Evolutionary conservation across 2,888 invertebrate species (phyloP).

Genomic region (Anodontia alba): DNA sequence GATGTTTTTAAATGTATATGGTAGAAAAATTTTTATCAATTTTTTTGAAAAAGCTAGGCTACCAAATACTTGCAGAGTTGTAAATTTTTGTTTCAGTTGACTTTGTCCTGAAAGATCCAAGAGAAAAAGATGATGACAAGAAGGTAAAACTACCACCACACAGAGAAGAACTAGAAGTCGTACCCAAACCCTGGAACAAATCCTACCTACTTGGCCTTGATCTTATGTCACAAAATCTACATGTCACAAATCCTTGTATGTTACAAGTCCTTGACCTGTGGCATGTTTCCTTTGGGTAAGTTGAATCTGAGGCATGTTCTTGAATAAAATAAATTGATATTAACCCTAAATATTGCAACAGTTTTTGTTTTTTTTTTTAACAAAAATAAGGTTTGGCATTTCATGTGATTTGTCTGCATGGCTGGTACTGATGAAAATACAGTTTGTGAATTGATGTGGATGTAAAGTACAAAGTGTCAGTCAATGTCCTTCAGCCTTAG

Average conservation of each 20-base stretch:
- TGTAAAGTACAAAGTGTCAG: too few species aligned
- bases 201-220: constrained; percentile 86
- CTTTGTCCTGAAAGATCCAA: constrained; percentile 93
- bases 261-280: constrained; percentile 92
- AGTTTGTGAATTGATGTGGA: too few species aligned
- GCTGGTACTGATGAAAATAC: too few species aligned
- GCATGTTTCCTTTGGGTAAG: constrained; percentile 91
- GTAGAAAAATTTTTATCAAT: too few species aligned
- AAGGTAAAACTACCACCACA: constrained; percentile 81
- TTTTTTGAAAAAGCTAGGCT: too few species aligned
- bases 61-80: too few species aligned
- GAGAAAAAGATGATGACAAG: constrained; percentile 83
- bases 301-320: constrained; percentile 11
- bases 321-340: not conserved
- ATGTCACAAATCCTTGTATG: constrained; percentile 93
- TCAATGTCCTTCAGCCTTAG: too few species aligned
- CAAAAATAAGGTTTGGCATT: too few species aligned
- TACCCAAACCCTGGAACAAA: constrained; percentile 89
- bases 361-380: too few species aligned
- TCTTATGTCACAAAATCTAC: constrained; percentile 88
- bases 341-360: too few species aligned
- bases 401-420: too few species aligned
- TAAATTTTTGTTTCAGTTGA: constrained; percentile 89
- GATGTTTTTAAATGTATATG: too few species aligned
- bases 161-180: constrained; percentile 88